Evolutionary conservation across 2,888 invertebrate species (phyloP).

Genomic region (Mamestra brassicae): DNA sequence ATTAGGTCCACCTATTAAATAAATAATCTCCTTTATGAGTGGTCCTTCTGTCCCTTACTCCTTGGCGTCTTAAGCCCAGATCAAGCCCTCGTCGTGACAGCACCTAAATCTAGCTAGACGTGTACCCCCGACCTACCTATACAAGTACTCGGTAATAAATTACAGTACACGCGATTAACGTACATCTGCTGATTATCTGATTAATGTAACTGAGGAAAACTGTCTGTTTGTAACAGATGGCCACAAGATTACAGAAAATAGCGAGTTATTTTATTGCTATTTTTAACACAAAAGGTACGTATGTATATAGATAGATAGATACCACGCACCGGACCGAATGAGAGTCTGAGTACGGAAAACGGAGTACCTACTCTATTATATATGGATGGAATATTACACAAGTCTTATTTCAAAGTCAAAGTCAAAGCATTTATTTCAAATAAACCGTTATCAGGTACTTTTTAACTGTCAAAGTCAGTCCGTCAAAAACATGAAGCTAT

Average conservation of each 20-base stretch:
- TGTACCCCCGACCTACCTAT: slow-evolving; percentile 1
- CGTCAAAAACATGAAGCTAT: no score
- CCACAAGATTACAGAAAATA: neutral
- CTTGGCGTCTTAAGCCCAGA: slow-evolving; percentile 2
- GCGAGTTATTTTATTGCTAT: neutral
- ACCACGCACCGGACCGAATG: no score
- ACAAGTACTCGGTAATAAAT: slow-evolving; percentile 13
- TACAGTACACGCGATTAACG: slow-evolving; percentile 11
- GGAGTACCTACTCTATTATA: no score
- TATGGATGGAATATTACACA: no score
- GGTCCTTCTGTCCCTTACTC: slow-evolving; percentile 1
- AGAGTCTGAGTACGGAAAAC: no score
- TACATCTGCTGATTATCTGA: slow-evolving; percentile 20
- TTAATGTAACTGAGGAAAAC: slow-evolving; percentile 13
- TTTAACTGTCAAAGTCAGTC: no score
- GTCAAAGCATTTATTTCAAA: no score
- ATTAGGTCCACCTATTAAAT: no score
- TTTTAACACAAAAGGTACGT: neutral
- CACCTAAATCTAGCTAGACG: slow-evolving; percentile 30
- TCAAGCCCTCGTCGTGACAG: slow-evolving; percentile 46
- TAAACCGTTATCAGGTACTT: no score
- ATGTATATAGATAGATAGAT: no score
- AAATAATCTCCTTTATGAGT: neutral
- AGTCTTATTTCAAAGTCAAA: no score
- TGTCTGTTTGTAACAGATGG: neutral